A percentile compares a stretch with the other conserved stretches of the same genome.
phyloP scores from a whole-genome alignment of 2,797 vertebrate species.

The Tenualosa thibaudeaui region DNA sequence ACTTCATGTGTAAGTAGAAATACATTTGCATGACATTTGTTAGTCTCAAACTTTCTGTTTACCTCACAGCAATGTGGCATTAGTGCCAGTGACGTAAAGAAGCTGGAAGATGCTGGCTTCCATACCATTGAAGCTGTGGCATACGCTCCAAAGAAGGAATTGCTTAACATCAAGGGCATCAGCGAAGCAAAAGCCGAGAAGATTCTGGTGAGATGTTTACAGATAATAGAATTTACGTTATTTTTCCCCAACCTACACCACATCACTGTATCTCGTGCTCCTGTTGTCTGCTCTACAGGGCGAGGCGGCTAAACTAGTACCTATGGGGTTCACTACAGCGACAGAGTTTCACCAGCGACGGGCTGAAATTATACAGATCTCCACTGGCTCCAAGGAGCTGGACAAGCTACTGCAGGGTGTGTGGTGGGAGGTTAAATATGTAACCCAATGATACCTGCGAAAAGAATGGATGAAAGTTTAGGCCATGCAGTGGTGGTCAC shows the following conservation, averaged over 20 bases:
- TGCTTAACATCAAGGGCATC: constrained; percentile 96
- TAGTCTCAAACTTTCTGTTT: not conserved
- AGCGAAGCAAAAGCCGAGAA: constrained; percentile 98
- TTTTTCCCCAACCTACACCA: not conserved
- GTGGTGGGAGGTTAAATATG: not conserved
- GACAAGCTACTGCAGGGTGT: constrained; percentile 95
- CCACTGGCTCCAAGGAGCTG: constrained; percentile 95
- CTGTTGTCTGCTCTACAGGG: constrained; percentile 63
- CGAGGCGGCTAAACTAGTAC: constrained; percentile 94
- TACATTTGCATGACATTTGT: too few species aligned
- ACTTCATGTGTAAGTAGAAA: too few species aligned
- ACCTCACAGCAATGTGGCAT: constrained; percentile 89
- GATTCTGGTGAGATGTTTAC: constrained; percentile 80
- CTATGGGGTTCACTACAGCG: constrained; percentile 97
- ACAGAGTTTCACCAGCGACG: constrained; percentile 96
- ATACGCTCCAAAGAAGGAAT: constrained; percentile 95
- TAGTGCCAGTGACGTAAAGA: constrained; percentile 92
- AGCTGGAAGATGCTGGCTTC: constrained; percentile 93
- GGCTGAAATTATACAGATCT: constrained; percentile 96
- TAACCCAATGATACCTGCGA: not conserved
- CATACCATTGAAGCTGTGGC: constrained; percentile 96
- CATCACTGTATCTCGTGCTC: not conserved
- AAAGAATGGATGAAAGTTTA: too few species aligned
- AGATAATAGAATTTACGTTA: not conserved
- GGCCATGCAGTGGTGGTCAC: too few species aligned